phyloP scores from a whole-genome alignment of 2,888 invertebrate genomes.

The Hydrotaea diabolus region DNA sequence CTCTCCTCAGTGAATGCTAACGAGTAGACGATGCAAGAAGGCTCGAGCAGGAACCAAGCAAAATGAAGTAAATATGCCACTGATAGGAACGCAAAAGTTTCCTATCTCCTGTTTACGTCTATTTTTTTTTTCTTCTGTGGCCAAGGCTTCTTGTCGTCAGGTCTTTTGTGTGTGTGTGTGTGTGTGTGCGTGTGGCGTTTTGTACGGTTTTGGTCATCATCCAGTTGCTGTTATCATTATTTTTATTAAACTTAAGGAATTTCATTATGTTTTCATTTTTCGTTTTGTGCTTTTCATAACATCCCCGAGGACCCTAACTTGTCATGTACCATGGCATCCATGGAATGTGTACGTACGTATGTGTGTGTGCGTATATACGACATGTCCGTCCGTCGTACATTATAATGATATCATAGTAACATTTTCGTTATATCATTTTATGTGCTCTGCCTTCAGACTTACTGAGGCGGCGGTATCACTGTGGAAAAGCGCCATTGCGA shows the following conservation, averaged over 20 bases:
- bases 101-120: not conserved
- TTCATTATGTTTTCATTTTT: conserved; percentile 53
- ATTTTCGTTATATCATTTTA: conserved; percentile 44
- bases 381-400: conserved; percentile 36
- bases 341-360: conserved; percentile 4
- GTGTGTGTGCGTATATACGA: not conserved
- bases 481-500: not conserved
- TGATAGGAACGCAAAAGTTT: not conserved
- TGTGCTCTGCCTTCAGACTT: not conserved
- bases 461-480: not conserved
- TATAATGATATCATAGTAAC: conserved; percentile 64
- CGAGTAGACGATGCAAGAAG: not conserved
- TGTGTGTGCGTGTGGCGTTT: not conserved
- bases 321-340: conserved; percentile 47
- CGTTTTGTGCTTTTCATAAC: conserved; percentile 26
- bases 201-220: too few species aligned
- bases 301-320: conserved; percentile 62
- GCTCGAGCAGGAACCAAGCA: too few species aligned
- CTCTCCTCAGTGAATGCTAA: not conserved
- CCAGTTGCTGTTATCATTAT: conserved; percentile 17
- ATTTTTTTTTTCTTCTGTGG: not conserved
- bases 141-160: not conserved
- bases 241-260: conserved; percentile 50
- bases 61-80: conserved; percentile 26
- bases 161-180: not conserved